A percentile compares a stretch with the other conserved stretches of the same genome.
Conservation (phyloP, 1,140 invertebrate species). For the Probaryconus sp. region DNA sequence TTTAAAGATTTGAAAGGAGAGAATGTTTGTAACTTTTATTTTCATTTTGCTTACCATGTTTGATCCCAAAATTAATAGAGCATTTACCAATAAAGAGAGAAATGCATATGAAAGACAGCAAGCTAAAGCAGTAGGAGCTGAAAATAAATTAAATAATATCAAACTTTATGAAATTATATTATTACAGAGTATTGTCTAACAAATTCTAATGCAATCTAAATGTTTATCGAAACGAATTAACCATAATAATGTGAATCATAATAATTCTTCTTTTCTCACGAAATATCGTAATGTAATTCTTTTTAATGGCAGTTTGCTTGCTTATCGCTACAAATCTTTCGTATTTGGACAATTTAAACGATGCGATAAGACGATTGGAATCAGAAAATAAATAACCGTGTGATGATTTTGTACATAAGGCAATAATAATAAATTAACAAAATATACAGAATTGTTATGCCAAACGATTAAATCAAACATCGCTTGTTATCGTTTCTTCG, state of each 20-base stretch:
- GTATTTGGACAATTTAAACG: conserved; percentile 25
- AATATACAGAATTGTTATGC: conserved; percentile 46
- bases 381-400: conserved; percentile 16
- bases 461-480: conserved; percentile 34
- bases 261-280: too few species aligned
- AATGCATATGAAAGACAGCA: conserved; percentile 66
- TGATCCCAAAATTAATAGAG: conserved; percentile 68
- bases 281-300: too few species aligned
- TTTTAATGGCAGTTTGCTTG: too few species aligned
- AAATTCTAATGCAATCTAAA: background rate
- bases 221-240: too few species aligned
- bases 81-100: conserved; percentile 66
- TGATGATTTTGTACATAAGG: conserved; percentile 33
- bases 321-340: conserved; percentile 28
- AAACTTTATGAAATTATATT: conserved; percentile 5
- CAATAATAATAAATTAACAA: conserved; percentile 25
- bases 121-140: conserved; percentile 64
- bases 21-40: background rate
- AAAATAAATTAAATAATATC: conserved; percentile 39
- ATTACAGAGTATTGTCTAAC: too few species aligned
- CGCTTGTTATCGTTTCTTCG: conserved; percentile 20
- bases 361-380: conserved; percentile 33
- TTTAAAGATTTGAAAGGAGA: too few species aligned
- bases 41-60: conserved; percentile 65
- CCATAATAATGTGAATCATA: too few species aligned